phyloP scores from a whole-genome alignment of 2,113 vertebrate species.

The Corythaeola cristata region DNA sequence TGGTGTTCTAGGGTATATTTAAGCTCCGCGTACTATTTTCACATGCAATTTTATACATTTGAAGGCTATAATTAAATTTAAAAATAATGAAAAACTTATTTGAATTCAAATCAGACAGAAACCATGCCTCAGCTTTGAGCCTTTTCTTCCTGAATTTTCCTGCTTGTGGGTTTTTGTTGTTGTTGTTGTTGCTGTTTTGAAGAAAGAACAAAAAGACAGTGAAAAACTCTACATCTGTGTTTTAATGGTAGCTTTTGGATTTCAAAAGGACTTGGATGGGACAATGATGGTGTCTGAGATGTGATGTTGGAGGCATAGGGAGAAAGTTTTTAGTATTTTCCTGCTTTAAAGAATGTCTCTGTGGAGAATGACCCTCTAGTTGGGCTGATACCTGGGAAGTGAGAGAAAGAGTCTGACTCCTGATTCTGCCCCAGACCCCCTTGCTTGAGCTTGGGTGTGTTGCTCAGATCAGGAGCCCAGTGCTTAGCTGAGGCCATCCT shows the following conservation, averaged over 20 bases:
- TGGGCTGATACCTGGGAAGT: background rate
- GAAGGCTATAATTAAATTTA: slow-evolving; percentile 29
- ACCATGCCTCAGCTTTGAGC: background rate
- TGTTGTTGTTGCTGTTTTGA: background rate
- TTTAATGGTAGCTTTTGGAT: background rate
- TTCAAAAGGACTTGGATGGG: background rate
- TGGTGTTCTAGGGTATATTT: background rate
- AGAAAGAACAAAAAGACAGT: background rate
- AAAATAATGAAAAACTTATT: slow-evolving; percentile 49
- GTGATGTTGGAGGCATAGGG: background rate
- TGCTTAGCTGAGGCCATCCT: background rate
- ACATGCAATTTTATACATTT: slow-evolving; percentile 24
- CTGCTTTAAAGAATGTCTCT: background rate
- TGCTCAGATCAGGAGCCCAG: background rate
- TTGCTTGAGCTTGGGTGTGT: background rate
- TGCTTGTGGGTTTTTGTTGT: background rate
- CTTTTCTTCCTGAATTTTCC: slow-evolving; percentile 22
- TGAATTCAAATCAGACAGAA: slow-evolving; percentile 52
- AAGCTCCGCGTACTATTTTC: slow-evolving; percentile 21
- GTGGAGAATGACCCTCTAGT: background rate
- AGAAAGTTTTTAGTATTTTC: background rate
- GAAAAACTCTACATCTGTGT: background rate
- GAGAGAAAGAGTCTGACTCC: background rate
- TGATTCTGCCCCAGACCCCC: background rate
- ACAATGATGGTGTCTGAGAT: background rate